Conservation (phyloP, 2,113 vertebrate species). For the Varanus komodoensis region DNA sequence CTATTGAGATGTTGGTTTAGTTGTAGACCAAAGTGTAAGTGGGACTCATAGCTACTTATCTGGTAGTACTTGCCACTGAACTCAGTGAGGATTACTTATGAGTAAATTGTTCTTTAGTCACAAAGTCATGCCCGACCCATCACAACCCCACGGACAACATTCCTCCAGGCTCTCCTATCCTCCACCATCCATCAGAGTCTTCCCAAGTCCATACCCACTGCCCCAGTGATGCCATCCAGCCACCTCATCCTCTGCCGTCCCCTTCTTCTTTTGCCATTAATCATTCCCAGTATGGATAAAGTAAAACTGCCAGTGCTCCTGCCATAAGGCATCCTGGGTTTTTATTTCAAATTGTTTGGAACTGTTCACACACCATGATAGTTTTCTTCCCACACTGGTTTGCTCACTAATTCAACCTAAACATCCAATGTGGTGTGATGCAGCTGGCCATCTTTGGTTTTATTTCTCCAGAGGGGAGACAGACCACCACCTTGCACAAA, state of each 20-base stretch:
- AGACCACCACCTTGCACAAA: slow-evolving; percentile 54
- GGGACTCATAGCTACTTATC: too few relatives aligned
- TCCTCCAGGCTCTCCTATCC: too few relatives aligned
- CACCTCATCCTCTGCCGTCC: too few relatives aligned
- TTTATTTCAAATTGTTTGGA: neutral
- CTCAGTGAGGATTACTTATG: neutral
- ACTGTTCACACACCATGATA: neutral
- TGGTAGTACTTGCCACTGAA: too few relatives aligned
- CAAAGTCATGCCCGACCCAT: too few relatives aligned
- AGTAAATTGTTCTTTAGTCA: neutral
- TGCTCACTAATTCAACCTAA: slow-evolving; percentile 29
- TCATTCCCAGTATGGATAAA: too few relatives aligned
- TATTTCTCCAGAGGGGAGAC: slow-evolving; percentile 39
- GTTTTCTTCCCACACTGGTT: slow-evolving; percentile 27
- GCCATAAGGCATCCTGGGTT: neutral
- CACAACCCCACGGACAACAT: too few relatives aligned
- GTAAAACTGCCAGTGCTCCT: neutral
- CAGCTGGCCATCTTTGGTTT: neutral
- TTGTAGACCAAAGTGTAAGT: neutral
- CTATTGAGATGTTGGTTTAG: too few relatives aligned
- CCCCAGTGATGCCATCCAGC: too few relatives aligned
- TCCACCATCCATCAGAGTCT: too few relatives aligned
- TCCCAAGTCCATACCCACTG: too few relatives aligned
- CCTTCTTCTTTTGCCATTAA: too few relatives aligned
- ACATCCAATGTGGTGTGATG: slow-evolving; percentile 29